phyloP scores from a whole-genome alignment of 2,888 invertebrate species.

The Coremacera marginata region DNA sequence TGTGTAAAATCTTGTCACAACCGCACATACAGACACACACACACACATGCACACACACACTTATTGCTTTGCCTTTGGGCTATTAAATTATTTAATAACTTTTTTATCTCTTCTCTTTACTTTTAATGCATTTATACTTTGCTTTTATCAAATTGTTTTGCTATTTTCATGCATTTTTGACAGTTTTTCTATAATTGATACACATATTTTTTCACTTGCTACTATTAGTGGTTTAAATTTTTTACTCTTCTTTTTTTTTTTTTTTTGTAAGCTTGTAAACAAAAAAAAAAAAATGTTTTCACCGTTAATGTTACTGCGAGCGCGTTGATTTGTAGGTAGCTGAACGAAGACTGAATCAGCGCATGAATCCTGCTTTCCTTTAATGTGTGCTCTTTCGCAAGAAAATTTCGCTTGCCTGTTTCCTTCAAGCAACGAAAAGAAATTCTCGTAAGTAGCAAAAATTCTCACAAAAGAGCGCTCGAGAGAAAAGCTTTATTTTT shows the following conservation, averaged over 20 bases:
- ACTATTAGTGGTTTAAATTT: constrained; percentile 14
- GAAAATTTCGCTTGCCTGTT: constrained; percentile 37
- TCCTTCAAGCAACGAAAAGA: background rate
- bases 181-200: constrained; percentile 5
- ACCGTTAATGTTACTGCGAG: constrained; percentile 31
- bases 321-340: constrained; percentile 50
- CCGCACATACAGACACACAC: background rate
- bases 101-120: background rate
- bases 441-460: background rate
- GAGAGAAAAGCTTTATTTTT: background rate
- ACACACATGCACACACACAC: too few relatives aligned
- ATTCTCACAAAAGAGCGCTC: background rate
- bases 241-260: constrained; percentile 25
- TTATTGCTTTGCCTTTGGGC: background rate
- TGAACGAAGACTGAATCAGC: constrained; percentile 50
- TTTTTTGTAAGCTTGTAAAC: constrained; percentile 23
- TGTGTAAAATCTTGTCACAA: background rate
- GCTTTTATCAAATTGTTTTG: background rate
- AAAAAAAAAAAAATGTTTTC: constrained; percentile 12
- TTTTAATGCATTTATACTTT: background rate
- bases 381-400: constrained; percentile 35
- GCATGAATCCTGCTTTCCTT: constrained; percentile 26
- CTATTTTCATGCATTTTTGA: background rate
- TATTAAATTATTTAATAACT: background rate
- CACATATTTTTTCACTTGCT: constrained; percentile 3